phyloP scores from a whole-genome alignment of 2,113 vertebrate species.

The Brachyhypopomus occidentalis region DNA sequence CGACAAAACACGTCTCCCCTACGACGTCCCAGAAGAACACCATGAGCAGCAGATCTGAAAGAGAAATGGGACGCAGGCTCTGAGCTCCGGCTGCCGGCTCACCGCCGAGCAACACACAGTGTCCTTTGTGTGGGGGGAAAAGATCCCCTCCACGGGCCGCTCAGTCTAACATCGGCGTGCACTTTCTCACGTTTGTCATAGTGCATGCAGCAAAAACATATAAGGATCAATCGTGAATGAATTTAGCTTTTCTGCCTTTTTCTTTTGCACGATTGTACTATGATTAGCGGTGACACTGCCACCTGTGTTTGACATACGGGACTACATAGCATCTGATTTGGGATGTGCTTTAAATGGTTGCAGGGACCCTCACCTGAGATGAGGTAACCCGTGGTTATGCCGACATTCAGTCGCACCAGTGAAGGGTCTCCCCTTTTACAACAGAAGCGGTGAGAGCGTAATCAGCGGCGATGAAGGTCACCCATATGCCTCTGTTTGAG shows the following conservation, averaged over 20 bases:
- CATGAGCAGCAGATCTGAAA: constrained; percentile 65
- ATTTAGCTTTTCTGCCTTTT: no score
- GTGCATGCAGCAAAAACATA: background rate
- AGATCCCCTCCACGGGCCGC: no score
- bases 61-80: background rate
- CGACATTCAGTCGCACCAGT: constrained; percentile 79
- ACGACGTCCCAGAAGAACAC: constrained; percentile 65
- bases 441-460: constrained; percentile 37
- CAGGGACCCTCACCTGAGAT: constrained; percentile 76
- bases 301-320: no score
- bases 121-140: no score
- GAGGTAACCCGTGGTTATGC: constrained; percentile 84
- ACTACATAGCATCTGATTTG: no score
- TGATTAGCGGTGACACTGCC: no score
- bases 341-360: background rate
- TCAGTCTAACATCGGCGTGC: no score
- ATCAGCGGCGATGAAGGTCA: background rate
- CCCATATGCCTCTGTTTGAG: background rate
- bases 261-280: background rate
- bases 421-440: constrained; percentile 79
- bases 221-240: no score
- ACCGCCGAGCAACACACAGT: background rate
- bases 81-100: background rate
- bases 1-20: constrained; percentile 65
- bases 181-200: background rate